phyloP scores from a whole-genome alignment of 2,888 invertebrate species.

The Neoitamus cyanurus region DNA sequence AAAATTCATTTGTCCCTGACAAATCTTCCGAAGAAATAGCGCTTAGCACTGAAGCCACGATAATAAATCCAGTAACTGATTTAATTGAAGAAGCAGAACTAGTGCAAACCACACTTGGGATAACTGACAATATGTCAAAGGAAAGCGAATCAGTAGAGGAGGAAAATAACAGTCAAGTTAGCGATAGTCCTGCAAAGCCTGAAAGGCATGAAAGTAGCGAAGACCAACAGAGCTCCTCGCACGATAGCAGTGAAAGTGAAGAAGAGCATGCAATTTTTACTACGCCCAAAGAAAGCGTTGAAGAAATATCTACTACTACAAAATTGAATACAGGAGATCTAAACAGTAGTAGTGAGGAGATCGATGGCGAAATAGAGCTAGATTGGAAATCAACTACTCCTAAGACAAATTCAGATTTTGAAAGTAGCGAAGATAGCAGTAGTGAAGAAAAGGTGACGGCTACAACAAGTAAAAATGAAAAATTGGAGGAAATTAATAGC shows the following conservation, averaged over 20 bases:
- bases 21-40: not conserved
- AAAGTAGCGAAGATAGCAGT: not conserved
- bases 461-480: not conserved
- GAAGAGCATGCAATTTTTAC: not conserved
- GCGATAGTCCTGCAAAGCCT: not conserved
- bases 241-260: not conserved
- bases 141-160: not conserved
- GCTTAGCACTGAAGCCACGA: not conserved
- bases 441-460: slow-evolving; percentile 47
- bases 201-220: not conserved
- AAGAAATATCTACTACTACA: not conserved
- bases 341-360: not conserved
- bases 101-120: not conserved
- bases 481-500: not conserved
- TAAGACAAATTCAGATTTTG: not conserved
- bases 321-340: not conserved
- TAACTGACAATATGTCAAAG: not conserved
- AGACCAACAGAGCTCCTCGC: not conserved
- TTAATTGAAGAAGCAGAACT: not conserved
- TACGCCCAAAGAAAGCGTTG: not conserved
- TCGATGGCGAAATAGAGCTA: not conserved
- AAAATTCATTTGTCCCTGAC: not conserved
- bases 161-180: not conserved
- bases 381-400: not conserved
- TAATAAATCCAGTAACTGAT: not conserved